phyloP scores from a whole-genome alignment of 2,888 invertebrate species.

The Entomobrya proxima region DNA sequence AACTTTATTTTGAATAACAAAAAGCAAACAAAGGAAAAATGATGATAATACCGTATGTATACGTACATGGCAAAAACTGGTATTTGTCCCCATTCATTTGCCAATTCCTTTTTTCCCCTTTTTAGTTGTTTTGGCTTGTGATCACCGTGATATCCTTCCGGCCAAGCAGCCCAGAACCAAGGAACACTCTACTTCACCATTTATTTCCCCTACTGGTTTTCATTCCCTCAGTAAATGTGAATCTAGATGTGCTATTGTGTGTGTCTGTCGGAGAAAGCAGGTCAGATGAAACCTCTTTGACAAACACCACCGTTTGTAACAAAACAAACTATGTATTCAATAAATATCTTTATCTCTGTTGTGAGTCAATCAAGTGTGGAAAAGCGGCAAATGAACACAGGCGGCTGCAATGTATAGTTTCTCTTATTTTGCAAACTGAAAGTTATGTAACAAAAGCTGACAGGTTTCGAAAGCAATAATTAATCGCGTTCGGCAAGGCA shows the following conservation, averaged over 20 bases:
- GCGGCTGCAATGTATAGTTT: not conserved
- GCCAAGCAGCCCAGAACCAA: not conserved
- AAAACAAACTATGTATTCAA: conserved; percentile 29
- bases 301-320: conserved; percentile 33
- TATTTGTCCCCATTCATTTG: conserved; percentile 31
- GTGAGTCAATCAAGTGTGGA: conserved; percentile 33
- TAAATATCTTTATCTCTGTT: conserved; percentile 21
- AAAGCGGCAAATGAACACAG: conserved; percentile 13
- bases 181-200: not conserved
- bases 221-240: not conserved
- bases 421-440: conserved; percentile 2
- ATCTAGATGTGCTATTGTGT: not conserved
- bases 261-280: conserved; percentile 32
- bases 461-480: conserved; percentile 35
- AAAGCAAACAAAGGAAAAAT: not conserved
- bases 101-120: conserved; percentile 46
- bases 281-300: conserved; percentile 31
- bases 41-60: not conserved
- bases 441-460: conserved; percentile 26
- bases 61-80: conserved; percentile 19
- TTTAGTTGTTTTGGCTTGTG: conserved; percentile 50
- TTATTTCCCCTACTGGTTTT: not conserved
- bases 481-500: conserved; percentile 4
- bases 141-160: conserved; percentile 34
- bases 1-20: not conserved